These are phyloP conservation scores for Vulpes lagopus DNA, from an alignment of 2,113 vertebrate species.

Conservation along the genomic window DNA sequence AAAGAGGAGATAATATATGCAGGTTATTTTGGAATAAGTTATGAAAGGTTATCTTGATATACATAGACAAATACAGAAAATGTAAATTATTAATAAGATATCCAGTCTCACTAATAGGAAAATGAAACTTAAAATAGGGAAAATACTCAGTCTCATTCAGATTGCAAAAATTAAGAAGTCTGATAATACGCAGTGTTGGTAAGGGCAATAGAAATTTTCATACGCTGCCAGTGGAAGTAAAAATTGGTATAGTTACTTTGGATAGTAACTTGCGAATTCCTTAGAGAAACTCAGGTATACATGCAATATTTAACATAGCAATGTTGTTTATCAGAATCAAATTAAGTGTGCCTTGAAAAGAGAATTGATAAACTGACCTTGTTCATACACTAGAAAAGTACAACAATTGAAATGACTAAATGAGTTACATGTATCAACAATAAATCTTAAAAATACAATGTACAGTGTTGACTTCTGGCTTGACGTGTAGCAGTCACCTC, in stretches of 20 bases:
- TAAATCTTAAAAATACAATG: constrained; percentile 13
- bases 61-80: constrained; percentile 5
- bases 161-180: constrained; percentile 50
- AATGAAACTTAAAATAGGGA: not conserved
- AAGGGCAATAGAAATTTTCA: constrained; percentile 14
- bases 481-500: not conserved
- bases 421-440: not conserved
- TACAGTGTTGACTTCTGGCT: not conserved
- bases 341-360: not conserved
- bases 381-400: not conserved
- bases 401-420: not conserved
- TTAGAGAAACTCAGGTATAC: not conserved
- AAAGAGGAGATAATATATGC: not conserved
- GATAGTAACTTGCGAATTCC: constrained; percentile 16
- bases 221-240: not conserved
- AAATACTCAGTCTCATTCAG: not conserved
- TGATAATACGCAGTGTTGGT: not conserved
- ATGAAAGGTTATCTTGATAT: not conserved
- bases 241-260: not conserved
- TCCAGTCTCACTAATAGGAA: not conserved
- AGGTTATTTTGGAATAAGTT: not conserved
- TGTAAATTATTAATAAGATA: not conserved
- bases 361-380: constrained; percentile 13
- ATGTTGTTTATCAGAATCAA: constrained; percentile 7
- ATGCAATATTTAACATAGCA: not conserved